A percentile compares a stretch with the other conserved stretches of the same genome.
Evolutionary conservation across 2,113 vertebrate genomes (phyloP).

Genomic region (Dolichallabes microphthalmus): DNA sequence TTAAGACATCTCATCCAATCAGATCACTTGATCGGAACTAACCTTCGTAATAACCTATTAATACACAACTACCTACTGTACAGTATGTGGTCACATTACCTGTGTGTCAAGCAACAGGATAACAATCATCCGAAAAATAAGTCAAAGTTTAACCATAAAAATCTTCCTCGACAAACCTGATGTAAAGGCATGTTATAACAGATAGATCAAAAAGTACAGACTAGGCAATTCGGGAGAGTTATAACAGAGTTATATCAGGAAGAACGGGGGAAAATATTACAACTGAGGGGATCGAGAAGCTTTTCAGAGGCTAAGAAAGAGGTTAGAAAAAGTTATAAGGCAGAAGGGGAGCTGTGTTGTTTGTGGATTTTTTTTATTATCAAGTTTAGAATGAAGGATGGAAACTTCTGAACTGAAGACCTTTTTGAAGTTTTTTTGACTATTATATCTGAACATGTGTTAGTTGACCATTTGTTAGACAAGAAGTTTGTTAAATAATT

Average conservation of each 20-base stretch:
- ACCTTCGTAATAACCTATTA: too few relatives aligned
- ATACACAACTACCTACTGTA: too few relatives aligned
- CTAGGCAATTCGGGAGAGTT: background rate
- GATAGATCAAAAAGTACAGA: constrained; percentile 9
- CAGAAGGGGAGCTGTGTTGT: background rate
- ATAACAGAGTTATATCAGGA: background rate
- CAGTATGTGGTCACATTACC: background rate
- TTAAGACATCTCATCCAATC: too few relatives aligned
- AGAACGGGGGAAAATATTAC: background rate
- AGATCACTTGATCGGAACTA: too few relatives aligned
- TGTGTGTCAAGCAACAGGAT: background rate
- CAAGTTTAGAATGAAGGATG: background rate
- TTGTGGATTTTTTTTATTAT: background rate
- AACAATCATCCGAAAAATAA: background rate
- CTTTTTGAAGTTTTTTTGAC: background rate
- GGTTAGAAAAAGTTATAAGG: background rate
- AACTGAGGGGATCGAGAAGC: background rate
- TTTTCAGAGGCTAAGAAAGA: background rate
- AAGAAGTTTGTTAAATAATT: background rate
- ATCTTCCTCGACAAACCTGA: background rate
- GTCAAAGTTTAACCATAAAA: background rate
- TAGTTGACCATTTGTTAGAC: background rate
- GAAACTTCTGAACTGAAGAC: background rate
- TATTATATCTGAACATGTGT: background rate
- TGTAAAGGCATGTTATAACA: background rate